Base-by-base conservation (phyloP, 2,797 vertebrate species). In the Denticeps clupeoides region DNA sequence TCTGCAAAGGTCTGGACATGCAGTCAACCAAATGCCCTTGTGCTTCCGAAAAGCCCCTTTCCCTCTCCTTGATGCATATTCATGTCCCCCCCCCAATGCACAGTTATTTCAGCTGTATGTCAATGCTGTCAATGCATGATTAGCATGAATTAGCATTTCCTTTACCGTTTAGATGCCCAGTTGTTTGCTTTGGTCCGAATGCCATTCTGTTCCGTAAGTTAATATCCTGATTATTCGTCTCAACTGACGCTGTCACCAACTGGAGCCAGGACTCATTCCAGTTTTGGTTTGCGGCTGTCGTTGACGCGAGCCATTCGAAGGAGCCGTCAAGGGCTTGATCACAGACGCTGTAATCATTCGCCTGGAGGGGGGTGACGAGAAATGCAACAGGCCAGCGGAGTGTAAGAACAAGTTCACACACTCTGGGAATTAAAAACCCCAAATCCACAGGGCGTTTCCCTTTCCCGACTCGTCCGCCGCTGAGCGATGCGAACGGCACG, bases 201-300 rank as follows among this genome's bases (percentile, higher is more conserved):
- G 51, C 45, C 63, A 65, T 46, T 54, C 49, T 58, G 49, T 44
- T 52, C 46, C 59, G 27, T 72, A 58, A 69, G 16, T 8, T 65
- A 62, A 67, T 65, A 53, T 59, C 45, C 49, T 46, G 41, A 62
- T 67, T 64, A 60, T 47, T 32, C 35, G 16, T 61, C 59, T 15
- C n/a, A n/a, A 49, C 40, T 55, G 38, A 52, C 21, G 55, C 16
- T 48, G 15, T 11, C 3, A 29, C 18, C 15, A 35, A 16, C 18
- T 11, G 22, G 47, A 47, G 28, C 2, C 27, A 26, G 7, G 15
- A 41, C 22, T 45, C 24, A 41, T 9, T 9, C 21, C 35, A 38
- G 16, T 8, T 21, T 18, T 38, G 3, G 38, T 10, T 21, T 25
- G 2, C 25, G 25, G 26, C 27, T 26, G n/a, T n/a, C n/a, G n/a